Conservation (phyloP, 2,888 invertebrate species). For the Drosophila nr. fundita region DNA sequence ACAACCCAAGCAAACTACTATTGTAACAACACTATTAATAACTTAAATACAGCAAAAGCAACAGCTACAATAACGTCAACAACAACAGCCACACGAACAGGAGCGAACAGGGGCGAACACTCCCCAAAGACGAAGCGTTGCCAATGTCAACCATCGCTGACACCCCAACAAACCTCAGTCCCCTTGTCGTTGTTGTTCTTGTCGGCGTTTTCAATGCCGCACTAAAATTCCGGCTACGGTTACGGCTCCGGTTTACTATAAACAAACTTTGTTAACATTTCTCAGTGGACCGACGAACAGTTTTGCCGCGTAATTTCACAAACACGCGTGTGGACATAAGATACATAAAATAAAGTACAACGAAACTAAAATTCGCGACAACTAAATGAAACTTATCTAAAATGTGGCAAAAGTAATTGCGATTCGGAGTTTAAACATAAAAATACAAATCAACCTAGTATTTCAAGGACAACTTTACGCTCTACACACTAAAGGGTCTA, state of each 20-base stretch:
- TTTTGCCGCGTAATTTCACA: constrained; percentile 56
- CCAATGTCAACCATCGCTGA: constrained; percentile 79
- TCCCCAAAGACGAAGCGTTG: constrained; percentile 63
- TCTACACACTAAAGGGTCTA: constrained; percentile 83
- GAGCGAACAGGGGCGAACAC: neutral
- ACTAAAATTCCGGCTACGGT: constrained; percentile 58
- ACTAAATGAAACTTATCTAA: constrained; percentile 10
- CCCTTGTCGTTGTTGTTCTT: constrained; percentile 25
- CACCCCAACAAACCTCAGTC: constrained; percentile 74
- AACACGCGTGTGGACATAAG: constrained; percentile 43
- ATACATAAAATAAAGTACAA: constrained; percentile 1
- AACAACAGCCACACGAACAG: neutral
- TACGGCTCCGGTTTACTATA: constrained; percentile 55
- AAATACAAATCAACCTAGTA: neutral
- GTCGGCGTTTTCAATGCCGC: constrained; percentile 73
- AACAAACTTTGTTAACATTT: constrained; percentile 74
- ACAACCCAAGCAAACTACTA: constrained; percentile 32
- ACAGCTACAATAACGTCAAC: constrained; percentile 31
- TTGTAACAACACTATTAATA: constrained; percentile 75
- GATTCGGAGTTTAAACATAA: constrained; percentile 6
- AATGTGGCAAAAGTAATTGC: constrained; percentile 19
- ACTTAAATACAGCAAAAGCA: constrained; percentile 62
- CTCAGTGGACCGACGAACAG: constrained; percentile 58
- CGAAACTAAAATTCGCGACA: neutral
- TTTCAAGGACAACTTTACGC: constrained; percentile 9